A percentile compares a stretch with the other conserved stretches of the same genome.
phyloP scores from a whole-genome alignment of 2,888 invertebrate genomes.

The Colletes collaris region DNA sequence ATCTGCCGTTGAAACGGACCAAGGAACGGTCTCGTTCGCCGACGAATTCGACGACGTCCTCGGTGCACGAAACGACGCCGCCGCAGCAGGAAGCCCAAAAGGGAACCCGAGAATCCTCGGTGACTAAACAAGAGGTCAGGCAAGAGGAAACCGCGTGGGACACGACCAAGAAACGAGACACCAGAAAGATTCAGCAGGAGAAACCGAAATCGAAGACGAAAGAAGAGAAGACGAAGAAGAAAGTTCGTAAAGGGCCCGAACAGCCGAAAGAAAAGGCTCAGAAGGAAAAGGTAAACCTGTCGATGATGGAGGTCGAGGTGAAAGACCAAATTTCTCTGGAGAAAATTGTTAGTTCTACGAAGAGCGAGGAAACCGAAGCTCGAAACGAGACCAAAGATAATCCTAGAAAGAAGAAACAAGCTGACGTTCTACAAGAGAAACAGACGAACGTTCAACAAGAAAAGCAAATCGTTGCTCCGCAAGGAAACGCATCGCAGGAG shows the following conservation, averaged over 20 bases:
- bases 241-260: slow-evolving; percentile 40
- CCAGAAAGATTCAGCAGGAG: slow-evolving; percentile 59
- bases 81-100: slow-evolving; percentile 46
- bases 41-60: slow-evolving; percentile 9
- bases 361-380: background rate
- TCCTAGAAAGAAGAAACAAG: slow-evolving; percentile 4
- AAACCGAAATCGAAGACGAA: slow-evolving; percentile 45
- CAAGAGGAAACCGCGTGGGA: slow-evolving; percentile 69
- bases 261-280: slow-evolving; percentile 23
- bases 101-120: slow-evolving; percentile 24
- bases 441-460: slow-evolving; percentile 50
- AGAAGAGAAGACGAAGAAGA: slow-evolving; percentile 59
- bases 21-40: slow-evolving; percentile 67
- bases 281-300: slow-evolving; percentile 51
- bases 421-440: slow-evolving; percentile 17
- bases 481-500: slow-evolving; percentile 43
- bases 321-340: slow-evolving; percentile 19
- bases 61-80: slow-evolving; percentile 63
- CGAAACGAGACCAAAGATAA: slow-evolving; percentile 30
- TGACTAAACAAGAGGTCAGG: slow-evolving; percentile 33
- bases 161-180: slow-evolving; percentile 68
- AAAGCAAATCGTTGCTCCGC: slow-evolving; percentile 23
- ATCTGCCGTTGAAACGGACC: slow-evolving; percentile 27
- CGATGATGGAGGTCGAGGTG: slow-evolving; percentile 1
- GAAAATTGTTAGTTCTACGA: slow-evolving; percentile 1